Base-by-base conservation (phyloP, 2,797 vertebrate species). In the Perodicticus potto region DNA sequence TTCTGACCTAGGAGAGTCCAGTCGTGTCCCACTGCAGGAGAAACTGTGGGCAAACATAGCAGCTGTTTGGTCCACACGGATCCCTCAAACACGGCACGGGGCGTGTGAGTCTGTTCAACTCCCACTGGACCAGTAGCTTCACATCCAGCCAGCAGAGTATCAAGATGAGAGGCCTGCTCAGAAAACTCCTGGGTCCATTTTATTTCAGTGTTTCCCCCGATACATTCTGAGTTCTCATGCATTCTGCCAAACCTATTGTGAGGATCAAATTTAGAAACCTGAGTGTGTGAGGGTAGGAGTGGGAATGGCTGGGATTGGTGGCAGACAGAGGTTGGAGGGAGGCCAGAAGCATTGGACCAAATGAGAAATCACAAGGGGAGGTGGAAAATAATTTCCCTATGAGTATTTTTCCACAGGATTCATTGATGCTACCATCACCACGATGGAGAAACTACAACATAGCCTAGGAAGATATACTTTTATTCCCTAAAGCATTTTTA, bases 41-140 rank as follows among this genome's bases (percentile, higher is more conserved):
- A 83, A 70, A 95, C 43, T 53, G 43, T 89, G 59, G 49, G 74
- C 86, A 96, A 95, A 97, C 59, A 82, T n/a, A 77, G 37, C 5
- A 2, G 27, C 86, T 92, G 63, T 92, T 96, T 96, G 78, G 86
- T 67, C 43, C 78, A n/a, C 29, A 29, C 63, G 0, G 74, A 97
- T 74, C 63, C 61, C 59, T 91, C 94, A 97, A 82, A 96, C 84
- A 96, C 4, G 59, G 14, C 69, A 22, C 87, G 74, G 55, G 89
- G 32, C 32, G 29, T 76, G 49, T 11, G n/a, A 92, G 70, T 80
- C 80, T 34, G n/a, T 86, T 43, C 32, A 57, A 53, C 25, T 80
- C 90, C 67, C 45, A 0, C 59, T 55, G 74, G 81, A 55, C 81
- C 29, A 49, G 27, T 81, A 80, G 84, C 83, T 59, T 95, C 88